Conservation (phyloP, 2,888 invertebrate genomes). For the Drosophila colorata region DNA sequence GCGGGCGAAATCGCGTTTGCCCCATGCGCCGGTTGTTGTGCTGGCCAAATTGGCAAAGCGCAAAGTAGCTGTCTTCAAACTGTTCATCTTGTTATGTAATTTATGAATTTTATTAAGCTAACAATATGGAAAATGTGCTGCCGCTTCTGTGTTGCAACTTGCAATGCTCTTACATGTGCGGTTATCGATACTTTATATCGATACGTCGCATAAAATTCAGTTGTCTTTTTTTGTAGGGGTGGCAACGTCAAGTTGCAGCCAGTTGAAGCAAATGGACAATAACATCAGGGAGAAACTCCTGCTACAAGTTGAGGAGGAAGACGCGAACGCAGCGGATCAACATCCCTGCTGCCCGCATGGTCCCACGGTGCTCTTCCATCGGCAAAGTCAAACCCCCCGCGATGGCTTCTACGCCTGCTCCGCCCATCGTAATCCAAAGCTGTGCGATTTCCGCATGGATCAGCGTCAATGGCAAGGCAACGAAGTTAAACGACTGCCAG, state of each 20-base stretch:
- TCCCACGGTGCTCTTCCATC: constrained; percentile 90
- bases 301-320: constrained; percentile 83
- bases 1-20: constrained; percentile 89
- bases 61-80: constrained; percentile 88
- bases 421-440: constrained; percentile 92
- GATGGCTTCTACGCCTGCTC: constrained; percentile 92
- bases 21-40: constrained; percentile 72
- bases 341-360: constrained; percentile 92
- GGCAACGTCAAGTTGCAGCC: constrained; percentile 6
- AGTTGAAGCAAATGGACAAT: constrained; percentile 24
- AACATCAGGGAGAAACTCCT: constrained; percentile 54
- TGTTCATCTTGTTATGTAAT: constrained; percentile 88
- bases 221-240: neutral
- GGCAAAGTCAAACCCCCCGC: constrained; percentile 59
- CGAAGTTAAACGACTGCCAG: neutral
- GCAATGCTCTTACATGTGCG: constrained; percentile 11
- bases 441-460: constrained; percentile 89
- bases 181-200: constrained; percentile 21
- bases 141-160: constrained; percentile 52
- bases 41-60: constrained; percentile 85
- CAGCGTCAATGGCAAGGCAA: constrained; percentile 45
- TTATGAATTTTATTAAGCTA: constrained; percentile 20
- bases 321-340: constrained; percentile 86
- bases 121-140: constrained; percentile 55
- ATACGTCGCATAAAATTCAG: neutral